A percentile compares a stretch with the other conserved stretches of the same genome.
Evolutionary conservation across 1,140 invertebrate species (phyloP).

Genomic region (Drusus annulatus): DNA sequence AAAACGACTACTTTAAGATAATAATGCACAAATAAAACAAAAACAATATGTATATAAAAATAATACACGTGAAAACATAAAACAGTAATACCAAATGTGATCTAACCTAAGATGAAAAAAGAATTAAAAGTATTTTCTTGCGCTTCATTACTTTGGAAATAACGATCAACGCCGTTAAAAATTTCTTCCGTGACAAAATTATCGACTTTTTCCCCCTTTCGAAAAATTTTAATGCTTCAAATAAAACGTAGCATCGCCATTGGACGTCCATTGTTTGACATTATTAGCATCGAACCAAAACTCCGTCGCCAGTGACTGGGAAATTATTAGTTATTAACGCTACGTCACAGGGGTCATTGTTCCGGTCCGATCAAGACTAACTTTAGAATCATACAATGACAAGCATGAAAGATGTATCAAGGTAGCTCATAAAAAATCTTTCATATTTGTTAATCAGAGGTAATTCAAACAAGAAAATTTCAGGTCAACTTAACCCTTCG

Average conservation of each 20-base stretch:
- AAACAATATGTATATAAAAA: too few relatives aligned
- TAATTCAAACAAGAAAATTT: not conserved
- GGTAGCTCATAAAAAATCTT: too few relatives aligned
- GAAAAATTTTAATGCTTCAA: slow-evolving; percentile 3
- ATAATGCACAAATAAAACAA: too few relatives aligned
- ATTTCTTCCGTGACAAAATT: not conserved
- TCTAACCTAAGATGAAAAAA: too few relatives aligned
- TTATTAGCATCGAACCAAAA: slow-evolving; percentile 22
- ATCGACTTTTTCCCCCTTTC: not conserved
- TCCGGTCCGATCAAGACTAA: not conserved
- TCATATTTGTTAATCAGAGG: not conserved
- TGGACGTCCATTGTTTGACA: not conserved
- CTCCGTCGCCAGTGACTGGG: not conserved
- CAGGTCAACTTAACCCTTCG: not conserved
- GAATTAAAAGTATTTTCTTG: too few relatives aligned
- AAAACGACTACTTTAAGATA: too few relatives aligned
- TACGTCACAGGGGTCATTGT: slow-evolving; percentile 5
- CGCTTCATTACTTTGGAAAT: not conserved
- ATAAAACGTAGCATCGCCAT: not conserved
- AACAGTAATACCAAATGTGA: too few relatives aligned
- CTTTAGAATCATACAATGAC: not conserved
- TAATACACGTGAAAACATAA: too few relatives aligned
- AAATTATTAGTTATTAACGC: not conserved
- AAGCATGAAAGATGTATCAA: too few relatives aligned
- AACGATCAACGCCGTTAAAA: too few relatives aligned